Conservation (phyloP, 2,888 invertebrate genomes). For the Zygothrica quintamaculata region DNA sequence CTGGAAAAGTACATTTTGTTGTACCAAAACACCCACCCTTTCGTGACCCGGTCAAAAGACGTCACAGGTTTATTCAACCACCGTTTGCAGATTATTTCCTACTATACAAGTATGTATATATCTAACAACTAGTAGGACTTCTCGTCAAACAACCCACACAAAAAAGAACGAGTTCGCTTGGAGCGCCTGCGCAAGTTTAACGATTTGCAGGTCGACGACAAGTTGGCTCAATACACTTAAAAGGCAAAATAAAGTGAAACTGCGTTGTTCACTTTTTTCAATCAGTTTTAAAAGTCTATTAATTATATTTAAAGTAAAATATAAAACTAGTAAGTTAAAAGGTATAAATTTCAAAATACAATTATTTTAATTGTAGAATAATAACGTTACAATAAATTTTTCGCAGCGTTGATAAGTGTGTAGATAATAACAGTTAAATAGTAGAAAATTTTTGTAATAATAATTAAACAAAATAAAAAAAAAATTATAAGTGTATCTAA, state of each 20-base stretch:
- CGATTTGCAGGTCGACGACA: conserved; percentile 60
- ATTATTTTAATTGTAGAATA: no score
- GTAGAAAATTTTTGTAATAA: no score
- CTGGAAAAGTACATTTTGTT: neutral
- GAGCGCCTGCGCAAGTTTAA: conserved; percentile 72
- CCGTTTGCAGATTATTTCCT: no score
- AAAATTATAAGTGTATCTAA: no score
- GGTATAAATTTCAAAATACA: no score
- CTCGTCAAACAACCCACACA: conserved; percentile 51
- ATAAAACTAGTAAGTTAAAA: no score
- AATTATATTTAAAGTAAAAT: no score
- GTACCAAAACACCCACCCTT: neutral
- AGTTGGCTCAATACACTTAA: conserved; percentile 47
- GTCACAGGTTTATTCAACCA: conserved; percentile 60
- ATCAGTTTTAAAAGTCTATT: neutral
- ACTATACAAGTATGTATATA: neutral
- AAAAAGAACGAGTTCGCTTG: conserved; percentile 24
- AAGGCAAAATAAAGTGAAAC: conserved; percentile 61
- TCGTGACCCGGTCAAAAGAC: conserved; percentile 33
- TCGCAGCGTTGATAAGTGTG: no score
- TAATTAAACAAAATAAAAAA: no score
- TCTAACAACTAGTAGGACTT: conserved; percentile 7
- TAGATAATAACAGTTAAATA: no score
- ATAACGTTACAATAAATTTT: no score
- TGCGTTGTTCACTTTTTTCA: conserved; percentile 40